Evolutionary conservation across 2,113 vertebrate genomes (phyloP).

Genomic region (Nycticryphes semicollaris): DNA sequence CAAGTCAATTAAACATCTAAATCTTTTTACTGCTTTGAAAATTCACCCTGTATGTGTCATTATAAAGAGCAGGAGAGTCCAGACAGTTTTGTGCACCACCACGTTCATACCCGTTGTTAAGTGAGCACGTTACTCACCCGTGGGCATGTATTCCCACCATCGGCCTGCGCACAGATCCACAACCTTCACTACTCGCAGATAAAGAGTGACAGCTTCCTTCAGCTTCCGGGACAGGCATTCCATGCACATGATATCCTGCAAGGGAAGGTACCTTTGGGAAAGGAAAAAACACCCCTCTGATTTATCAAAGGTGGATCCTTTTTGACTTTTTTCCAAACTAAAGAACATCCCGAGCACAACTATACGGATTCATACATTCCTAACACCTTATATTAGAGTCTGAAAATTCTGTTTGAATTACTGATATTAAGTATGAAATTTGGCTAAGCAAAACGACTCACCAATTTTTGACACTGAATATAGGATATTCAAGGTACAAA

Average conservation of each 20-base stretch:
- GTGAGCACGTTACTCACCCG: conserved; percentile 79
- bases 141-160: conserved; percentile 99
- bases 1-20: not conserved
- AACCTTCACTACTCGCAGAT: conserved; percentile 94
- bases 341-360: not conserved
- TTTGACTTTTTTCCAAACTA: not conserved
- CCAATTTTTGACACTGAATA: not conserved
- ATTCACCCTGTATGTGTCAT: no score
- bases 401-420: no score
- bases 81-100: not conserved
- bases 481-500: not conserved
- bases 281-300: conserved; percentile 55
- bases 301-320: conserved; percentile 27
- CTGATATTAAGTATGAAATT: not conserved
- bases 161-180: conserved; percentile 96
- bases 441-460: not conserved
- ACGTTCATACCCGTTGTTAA: not conserved
- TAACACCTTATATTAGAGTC: no score
- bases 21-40: not conserved
- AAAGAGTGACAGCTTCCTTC: conserved; percentile 93
- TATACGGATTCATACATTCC: not conserved
- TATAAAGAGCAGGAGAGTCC: not conserved
- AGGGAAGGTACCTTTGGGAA: conserved; percentile 89
- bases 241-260: conserved; percentile 99
- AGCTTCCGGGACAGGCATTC: conserved; percentile 95